These are phyloP conservation scores for Champsocephalus esox DNA, from an alignment of 2,797 vertebrate species.

Conservation along the genomic window DNA sequence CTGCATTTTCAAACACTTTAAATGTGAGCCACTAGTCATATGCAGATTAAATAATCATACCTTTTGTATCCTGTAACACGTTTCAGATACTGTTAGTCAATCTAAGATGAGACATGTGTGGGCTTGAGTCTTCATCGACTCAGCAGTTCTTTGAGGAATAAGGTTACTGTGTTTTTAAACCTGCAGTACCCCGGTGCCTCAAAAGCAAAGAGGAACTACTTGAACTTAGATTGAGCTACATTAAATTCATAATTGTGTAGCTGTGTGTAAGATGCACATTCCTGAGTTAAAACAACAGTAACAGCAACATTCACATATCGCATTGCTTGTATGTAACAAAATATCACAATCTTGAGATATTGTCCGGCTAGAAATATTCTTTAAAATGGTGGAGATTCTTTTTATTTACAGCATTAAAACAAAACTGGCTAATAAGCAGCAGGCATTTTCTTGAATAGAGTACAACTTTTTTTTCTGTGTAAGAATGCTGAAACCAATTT, in stretches of 20 bases:
- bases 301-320: neutral
- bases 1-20: neutral
- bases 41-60: conserved; percentile 10
- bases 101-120: neutral
- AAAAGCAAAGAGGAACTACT: neutral
- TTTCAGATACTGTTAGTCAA: conserved; percentile 10
- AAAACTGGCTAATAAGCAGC: neutral
- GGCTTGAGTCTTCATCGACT: neutral
- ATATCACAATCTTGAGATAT: neutral
- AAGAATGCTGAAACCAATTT: conserved; percentile 7
- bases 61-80: conserved; percentile 11
- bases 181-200: neutral
- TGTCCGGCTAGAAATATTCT: neutral
- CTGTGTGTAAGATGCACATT: neutral
- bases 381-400: neutral
- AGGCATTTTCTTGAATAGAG: neutral
- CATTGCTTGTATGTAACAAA: neutral
- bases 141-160: conserved; percentile 10
- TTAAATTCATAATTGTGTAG: too few species aligned
- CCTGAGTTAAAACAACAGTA: neutral
- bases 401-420: neutral
- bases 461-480: neutral
- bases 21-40: neutral
- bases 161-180: conserved; percentile 19
- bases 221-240: neutral